Conservation (phyloP, 2,888 invertebrate genomes). For the Drosophila kambysellisi region DNA sequence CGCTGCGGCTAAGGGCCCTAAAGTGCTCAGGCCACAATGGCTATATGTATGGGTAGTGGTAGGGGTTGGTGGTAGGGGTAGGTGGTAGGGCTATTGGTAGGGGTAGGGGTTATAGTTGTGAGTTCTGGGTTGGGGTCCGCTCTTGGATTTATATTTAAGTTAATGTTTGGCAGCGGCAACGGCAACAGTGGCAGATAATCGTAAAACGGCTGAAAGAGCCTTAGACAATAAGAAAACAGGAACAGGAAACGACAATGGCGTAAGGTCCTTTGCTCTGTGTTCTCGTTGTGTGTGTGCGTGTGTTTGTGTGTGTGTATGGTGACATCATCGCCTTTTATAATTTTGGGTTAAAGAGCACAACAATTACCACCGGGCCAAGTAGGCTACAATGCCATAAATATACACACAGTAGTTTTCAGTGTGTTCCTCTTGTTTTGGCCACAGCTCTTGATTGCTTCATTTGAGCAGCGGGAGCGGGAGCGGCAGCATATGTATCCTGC, state of each 20-base stretch:
- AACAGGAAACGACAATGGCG: conserved; percentile 78
- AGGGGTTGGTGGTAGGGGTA: not conserved
- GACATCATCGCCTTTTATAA: conserved; percentile 77
- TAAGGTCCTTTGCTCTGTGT: conserved; percentile 21
- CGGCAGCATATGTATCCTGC: conserved; percentile 23
- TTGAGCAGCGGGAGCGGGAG: conserved; percentile 22
- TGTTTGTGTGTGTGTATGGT: conserved; percentile 61
- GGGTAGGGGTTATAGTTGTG: not conserved
- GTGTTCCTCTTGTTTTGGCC: conserved; percentile 23
- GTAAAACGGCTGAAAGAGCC: conserved; percentile 65
- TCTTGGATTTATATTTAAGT: conserved; percentile 14
- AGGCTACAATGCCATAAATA: conserved; percentile 24
- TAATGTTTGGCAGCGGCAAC: conserved; percentile 19
- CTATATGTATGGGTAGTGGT: conserved; percentile 1
- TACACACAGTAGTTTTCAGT: not conserved
- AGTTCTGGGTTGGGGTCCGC: conserved; percentile 12
- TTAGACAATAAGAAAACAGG: conserved; percentile 70
- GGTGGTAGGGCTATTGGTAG: not conserved
- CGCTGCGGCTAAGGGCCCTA: conserved; percentile 56
- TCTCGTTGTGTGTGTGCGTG: not conserved
- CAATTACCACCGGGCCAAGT: conserved; percentile 60
- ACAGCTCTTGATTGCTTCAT: conserved; percentile 67
- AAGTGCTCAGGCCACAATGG: conserved; percentile 80
- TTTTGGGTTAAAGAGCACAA: conserved; percentile 62
- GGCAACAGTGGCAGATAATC: conserved; percentile 55